These are phyloP conservation scores for Phanerotoma sp. DNA, from an alignment of 2,888 invertebrate genomes.

Conservation along the genomic window DNA sequence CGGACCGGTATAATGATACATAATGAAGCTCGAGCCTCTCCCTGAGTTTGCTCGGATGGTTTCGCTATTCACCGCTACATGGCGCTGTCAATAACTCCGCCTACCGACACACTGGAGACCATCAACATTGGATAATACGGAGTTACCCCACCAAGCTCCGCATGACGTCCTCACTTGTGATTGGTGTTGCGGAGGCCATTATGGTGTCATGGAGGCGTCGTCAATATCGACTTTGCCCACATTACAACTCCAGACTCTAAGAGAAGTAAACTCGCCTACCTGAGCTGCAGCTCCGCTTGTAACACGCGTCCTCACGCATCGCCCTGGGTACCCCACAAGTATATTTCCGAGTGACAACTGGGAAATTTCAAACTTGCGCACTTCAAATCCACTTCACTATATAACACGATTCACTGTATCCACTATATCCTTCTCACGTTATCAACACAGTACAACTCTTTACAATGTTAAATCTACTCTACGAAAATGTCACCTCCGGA, in stretches of 20 bases:
- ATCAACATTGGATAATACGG: conserved; percentile 40
- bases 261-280: conserved; percentile 35
- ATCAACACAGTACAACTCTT: background rate
- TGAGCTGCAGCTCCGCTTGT: conserved; percentile 33
- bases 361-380: conserved; percentile 16
- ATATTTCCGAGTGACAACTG: background rate
- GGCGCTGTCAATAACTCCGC: conserved; percentile 41
- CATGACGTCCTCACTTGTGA: conserved; percentile 33
- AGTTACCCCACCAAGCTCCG: conserved; percentile 33
- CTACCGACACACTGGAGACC: background rate
- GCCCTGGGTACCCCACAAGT: conserved; percentile 29
- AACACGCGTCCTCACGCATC: conserved; percentile 39
- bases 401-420: background rate
- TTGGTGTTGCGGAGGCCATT: conserved; percentile 49
- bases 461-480: background rate
- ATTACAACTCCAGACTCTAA: conserved; percentile 16
- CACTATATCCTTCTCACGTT: background rate
- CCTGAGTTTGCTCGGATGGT: conserved; percentile 48
- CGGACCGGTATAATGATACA: conserved; percentile 59
- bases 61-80: conserved; percentile 41
- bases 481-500: no score
- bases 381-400: background rate
- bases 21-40: conserved; percentile 57
- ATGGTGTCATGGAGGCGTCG: conserved; percentile 47
- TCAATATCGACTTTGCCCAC: conserved; percentile 1